Base-by-base conservation (phyloP, 2,113 vertebrate genomes). In the Gyps fulvus region DNA sequence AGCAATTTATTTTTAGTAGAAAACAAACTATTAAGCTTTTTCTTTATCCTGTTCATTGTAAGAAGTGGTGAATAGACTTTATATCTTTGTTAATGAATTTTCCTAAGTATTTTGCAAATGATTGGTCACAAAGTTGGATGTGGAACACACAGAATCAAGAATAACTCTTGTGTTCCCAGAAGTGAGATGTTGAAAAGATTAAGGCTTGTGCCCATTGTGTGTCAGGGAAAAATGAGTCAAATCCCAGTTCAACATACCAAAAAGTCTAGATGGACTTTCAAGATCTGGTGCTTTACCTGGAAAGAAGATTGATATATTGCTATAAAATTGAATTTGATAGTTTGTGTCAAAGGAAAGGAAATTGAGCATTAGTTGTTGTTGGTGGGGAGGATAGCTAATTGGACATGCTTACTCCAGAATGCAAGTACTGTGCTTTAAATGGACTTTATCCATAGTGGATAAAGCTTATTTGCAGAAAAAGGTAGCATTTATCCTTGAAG, bases 61-160 rank as follows among this genome's bases (percentile, higher is more conserved):
- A 74, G 50, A 90, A 78, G 32, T 12, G 12, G 22, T 89, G 47
- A 92, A 79, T 58, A 76, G 59, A 76, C 34, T 92, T 88, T 49
- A 86, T n/a, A 34, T 81, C 52, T 87, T 81, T 86, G 42, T 34
- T 83, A 92, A 88, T 90, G 50, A 93, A n/a, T 92, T 90, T 91
- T 95, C 21, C 43, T 61, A 70, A 86, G 27, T 89, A 49, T 72
- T 92, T 90, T 91, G 47, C 21, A 91, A 89, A 55, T 61, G 10
- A 34, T 43, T 82, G 54, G 47, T 52, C 71, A 50, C 83, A 74
- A 90, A 92, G 17, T 9, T 9, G 13, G 4, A 65, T 82, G 34
- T 63, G 27, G 65, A 95, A 84, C 52, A 47, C 54, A 43, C 3
- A 71, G 57, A 87, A 66, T 14, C n/a, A 86, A 57, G 52, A 84